Conservation (phyloP, 2,888 invertebrate genomes). For the Rhagonycha fulva region DNA sequence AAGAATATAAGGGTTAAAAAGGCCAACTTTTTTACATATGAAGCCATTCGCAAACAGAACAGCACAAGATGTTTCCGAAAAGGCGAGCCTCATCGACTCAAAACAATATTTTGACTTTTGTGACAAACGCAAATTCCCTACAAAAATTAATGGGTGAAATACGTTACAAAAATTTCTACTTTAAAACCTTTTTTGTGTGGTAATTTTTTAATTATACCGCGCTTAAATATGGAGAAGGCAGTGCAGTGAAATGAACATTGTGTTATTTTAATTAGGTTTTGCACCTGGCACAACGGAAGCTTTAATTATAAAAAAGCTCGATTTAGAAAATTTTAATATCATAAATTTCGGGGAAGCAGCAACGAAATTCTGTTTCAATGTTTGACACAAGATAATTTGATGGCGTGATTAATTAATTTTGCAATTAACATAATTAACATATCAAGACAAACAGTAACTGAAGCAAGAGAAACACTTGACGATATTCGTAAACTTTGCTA, state of each 20-base stretch:
- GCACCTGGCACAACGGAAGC: not conserved
- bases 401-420: not conserved
- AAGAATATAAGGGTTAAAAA: not conserved
- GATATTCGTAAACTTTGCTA: not conserved
- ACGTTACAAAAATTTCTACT: not conserved
- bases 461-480: not conserved
- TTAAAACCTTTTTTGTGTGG: not conserved
- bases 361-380: not conserved
- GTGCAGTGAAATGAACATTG: not conserved
- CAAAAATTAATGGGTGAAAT: not conserved
- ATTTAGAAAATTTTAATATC: not conserved
- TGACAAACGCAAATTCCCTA: not conserved
- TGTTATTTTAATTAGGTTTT: not conserved
- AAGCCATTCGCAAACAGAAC: not conserved
- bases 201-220: not conserved
- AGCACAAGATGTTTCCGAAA: not conserved
- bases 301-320: not conserved
- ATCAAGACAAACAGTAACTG: not conserved
- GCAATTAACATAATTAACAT: not conserved
- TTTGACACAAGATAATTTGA: not conserved
- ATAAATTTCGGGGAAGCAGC: not conserved
- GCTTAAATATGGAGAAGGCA: not conserved
- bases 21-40: not conserved
- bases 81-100: not conserved
- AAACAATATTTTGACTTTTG: not conserved